Percentiles rank a stretch among this genome's conserved stretches.
Evolutionary conservation across 2,797 vertebrate species (phyloP).

Genomic region (Mionectes olivaceus): DNA sequence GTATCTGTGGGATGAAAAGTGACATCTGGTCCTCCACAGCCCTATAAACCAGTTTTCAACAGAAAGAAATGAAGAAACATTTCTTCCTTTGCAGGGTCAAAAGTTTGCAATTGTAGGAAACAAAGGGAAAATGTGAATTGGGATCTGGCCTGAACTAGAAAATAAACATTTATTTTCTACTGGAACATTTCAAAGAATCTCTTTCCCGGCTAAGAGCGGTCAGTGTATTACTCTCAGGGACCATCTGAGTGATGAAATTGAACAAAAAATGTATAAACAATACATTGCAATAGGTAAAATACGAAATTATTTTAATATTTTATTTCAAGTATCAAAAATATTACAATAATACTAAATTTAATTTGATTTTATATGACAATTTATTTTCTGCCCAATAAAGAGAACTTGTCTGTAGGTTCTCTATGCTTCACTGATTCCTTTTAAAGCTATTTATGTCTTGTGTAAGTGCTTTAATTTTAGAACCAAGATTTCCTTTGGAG

Average conservation of each 20-base stretch:
- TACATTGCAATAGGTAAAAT: neutral
- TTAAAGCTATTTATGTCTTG: neutral
- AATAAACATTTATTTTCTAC: neutral
- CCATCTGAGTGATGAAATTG: neutral
- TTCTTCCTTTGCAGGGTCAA: slow-evolving; percentile 1
- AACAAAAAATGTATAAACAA: neutral
- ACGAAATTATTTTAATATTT: accelerated
- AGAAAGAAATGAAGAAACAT: neutral
- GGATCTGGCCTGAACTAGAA: neutral
- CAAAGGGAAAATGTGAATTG: neutral
- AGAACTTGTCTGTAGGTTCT: neutral
- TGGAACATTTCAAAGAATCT: neutral
- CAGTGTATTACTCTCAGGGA: neutral
- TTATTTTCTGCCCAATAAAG: neutral
- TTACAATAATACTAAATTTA: neutral
- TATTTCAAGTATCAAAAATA: neutral
- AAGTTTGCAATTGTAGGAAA: neutral
- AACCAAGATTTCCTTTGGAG: neutral
- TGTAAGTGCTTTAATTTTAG: neutral
- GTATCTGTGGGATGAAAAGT: neutral
- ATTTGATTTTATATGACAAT: neutral
- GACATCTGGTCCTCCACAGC: neutral
- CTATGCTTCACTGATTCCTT: neutral
- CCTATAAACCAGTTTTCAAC: neutral
- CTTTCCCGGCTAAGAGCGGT: neutral